Evolutionary conservation across 1,140 invertebrate genomes (phyloP).

Genomic region (Drosophila kepulauana): DNA sequence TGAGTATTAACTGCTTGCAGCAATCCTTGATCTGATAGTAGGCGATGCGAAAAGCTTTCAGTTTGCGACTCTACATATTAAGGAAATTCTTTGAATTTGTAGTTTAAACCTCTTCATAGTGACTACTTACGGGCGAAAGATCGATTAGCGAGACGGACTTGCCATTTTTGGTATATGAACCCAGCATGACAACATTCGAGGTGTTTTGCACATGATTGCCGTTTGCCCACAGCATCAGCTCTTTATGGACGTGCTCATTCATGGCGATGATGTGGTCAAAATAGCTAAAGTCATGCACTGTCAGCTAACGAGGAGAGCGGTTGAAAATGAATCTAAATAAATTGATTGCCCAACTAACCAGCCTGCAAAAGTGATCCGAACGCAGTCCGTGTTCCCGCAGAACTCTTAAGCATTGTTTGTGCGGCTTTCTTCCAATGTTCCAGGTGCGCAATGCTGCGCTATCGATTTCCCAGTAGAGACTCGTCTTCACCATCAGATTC

Average conservation of each 20-base stretch:
- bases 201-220: slow-evolving; percentile 8
- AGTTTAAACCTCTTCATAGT: not conserved
- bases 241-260: slow-evolving; percentile 59
- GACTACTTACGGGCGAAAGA: slow-evolving; percentile 47
- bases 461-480: slow-evolving; percentile 73
- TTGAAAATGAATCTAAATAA: not conserved
- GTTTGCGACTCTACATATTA: slow-evolving; percentile 40
- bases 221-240: slow-evolving; percentile 50
- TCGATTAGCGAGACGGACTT: slow-evolving; percentile 5
- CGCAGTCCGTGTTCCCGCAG: slow-evolving; percentile 62
- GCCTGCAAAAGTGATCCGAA: slow-evolving; percentile 64
- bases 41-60: slow-evolving; percentile 50
- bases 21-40: slow-evolving; percentile 71
- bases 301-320: slow-evolving; percentile 33
- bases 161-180: slow-evolving; percentile 33
- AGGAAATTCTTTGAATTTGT: not conserved
- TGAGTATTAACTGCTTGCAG: slow-evolving; percentile 65
- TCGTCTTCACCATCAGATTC: slow-evolving; percentile 68
- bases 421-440: slow-evolving; percentile 67
- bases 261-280: slow-evolving; percentile 68
- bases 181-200: slow-evolving; percentile 28
- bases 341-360: slow-evolving; percentile 26
- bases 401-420: slow-evolving; percentile 49
- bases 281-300: slow-evolving; percentile 56
- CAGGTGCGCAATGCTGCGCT: slow-evolving; percentile 66